These are phyloP conservation scores for Mionectes macconnelli DNA, from an alignment of 2,113 vertebrate genomes.

Conservation along the genomic window DNA sequence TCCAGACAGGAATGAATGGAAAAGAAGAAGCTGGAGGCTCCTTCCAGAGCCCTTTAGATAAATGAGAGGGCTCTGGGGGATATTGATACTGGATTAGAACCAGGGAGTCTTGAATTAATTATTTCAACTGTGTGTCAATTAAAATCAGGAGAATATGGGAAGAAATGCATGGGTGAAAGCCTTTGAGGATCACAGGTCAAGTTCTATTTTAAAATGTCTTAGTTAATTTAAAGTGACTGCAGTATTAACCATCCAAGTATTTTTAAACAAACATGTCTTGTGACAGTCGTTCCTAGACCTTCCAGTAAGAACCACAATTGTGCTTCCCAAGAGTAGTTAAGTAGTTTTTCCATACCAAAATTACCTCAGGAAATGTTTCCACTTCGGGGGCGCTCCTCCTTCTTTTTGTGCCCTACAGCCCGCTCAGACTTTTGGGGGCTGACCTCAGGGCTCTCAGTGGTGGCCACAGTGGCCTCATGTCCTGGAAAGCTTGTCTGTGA, in stretches of 20 bases:
- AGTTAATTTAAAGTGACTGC: neutral
- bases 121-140: neutral
- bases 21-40: neutral
- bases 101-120: constrained; percentile 7
- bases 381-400: neutral
- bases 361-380: neutral
- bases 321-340: neutral
- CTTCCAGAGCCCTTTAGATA: neutral
- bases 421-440: neutral
- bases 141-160: neutral
- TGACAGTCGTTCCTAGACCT: neutral
- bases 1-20: neutral
- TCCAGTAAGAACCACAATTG: neutral
- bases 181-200: neutral
- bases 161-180: neutral
- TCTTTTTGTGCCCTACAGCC: neutral
- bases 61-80: neutral
- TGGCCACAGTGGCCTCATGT: neutral
- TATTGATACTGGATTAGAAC: neutral
- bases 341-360: neutral
- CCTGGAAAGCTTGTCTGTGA: neutral
- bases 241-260: neutral
- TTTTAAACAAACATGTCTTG: neutral
- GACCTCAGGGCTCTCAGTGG: neutral
- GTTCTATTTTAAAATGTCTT: neutral